These are phyloP conservation scores for Cactoblastis cactorum DNA, from an alignment of 2,888 invertebrate genomes.

Conservation along the genomic window DNA sequence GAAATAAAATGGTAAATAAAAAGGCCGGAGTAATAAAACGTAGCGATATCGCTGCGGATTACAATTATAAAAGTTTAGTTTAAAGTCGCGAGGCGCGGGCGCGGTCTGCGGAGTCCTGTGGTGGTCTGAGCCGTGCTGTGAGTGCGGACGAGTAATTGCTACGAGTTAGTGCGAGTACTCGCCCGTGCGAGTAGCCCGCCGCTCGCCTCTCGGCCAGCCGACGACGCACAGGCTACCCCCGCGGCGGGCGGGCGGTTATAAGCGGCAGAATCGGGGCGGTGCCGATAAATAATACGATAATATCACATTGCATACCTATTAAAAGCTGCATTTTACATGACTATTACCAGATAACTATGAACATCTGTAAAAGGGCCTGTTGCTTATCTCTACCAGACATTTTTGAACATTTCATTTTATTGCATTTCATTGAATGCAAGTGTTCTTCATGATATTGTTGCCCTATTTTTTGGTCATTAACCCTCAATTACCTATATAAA, in stretches of 20 bases:
- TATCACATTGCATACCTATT: conserved; percentile 63
- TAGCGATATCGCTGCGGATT: conserved; percentile 62
- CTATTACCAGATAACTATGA: conserved; percentile 54
- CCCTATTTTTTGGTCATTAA: too few relatives aligned
- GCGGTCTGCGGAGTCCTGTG: conserved; percentile 41
- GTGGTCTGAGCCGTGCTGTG: conserved; percentile 32
- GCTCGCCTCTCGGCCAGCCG: conserved; percentile 15
- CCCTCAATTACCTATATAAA: too few relatives aligned
- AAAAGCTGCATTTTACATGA: conserved; percentile 60
- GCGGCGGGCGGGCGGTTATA: conserved; percentile 58
- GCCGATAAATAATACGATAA: conserved; percentile 61
- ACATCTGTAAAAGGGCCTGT: conserved; percentile 52
- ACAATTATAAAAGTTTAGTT: conserved; percentile 71
- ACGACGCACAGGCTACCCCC: conserved; percentile 19
- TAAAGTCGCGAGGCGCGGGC: conserved; percentile 42
- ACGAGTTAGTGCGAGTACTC: conserved; percentile 17
- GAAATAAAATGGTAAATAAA: conserved; percentile 69
- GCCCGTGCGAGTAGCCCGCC: conserved; percentile 42
- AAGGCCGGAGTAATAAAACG: conserved; percentile 64
- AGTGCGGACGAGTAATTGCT: not conserved
- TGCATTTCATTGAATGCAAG: not conserved
- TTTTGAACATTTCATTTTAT: conserved; percentile 12
- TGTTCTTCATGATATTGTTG: not conserved
- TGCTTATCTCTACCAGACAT: conserved; percentile 32
- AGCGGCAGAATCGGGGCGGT: conserved; percentile 47